These are phyloP conservation scores for Ylistrum balloti DNA, from an alignment of 1,140 invertebrate species.

Conservation along the genomic window DNA sequence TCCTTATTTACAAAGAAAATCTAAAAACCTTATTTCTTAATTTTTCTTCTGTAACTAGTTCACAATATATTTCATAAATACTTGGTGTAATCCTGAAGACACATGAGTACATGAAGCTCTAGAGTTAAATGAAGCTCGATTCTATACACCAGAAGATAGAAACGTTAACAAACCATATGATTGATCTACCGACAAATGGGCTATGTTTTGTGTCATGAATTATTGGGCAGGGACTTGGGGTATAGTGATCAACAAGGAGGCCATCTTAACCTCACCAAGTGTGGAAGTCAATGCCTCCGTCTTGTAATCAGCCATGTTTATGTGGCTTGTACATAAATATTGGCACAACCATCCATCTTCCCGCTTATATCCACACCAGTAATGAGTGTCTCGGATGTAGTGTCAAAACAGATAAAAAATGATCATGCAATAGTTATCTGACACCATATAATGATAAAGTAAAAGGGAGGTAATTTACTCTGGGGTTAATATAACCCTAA, in stretches of 20 bases:
- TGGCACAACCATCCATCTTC: background rate
- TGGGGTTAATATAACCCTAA: background rate
- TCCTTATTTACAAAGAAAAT: too few species aligned
- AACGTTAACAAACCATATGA: background rate
- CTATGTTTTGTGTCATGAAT: background rate
- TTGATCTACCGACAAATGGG: background rate
- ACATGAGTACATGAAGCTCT: background rate
- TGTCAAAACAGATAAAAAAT: background rate
- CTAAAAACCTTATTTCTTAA: too few species aligned
- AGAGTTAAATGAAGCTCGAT: background rate
- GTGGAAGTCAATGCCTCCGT: background rate
- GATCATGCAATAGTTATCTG: constrained; percentile 16
- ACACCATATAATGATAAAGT: background rate
- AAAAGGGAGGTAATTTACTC: constrained; percentile 16
- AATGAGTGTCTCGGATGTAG: background rate
- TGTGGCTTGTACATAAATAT: constrained; percentile 18
- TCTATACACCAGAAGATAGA: background rate
- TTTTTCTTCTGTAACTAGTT: too few species aligned
- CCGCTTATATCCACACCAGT: background rate
- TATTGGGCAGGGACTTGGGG: too few species aligned
- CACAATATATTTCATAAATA: too few species aligned
- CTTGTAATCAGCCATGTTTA: constrained; percentile 38
- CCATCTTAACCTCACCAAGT: background rate
- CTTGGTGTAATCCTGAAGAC: too few species aligned
- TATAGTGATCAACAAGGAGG: background rate